Base-by-base conservation (phyloP, 2,797 vertebrate species). In the Tolypeutes matacus region DNA sequence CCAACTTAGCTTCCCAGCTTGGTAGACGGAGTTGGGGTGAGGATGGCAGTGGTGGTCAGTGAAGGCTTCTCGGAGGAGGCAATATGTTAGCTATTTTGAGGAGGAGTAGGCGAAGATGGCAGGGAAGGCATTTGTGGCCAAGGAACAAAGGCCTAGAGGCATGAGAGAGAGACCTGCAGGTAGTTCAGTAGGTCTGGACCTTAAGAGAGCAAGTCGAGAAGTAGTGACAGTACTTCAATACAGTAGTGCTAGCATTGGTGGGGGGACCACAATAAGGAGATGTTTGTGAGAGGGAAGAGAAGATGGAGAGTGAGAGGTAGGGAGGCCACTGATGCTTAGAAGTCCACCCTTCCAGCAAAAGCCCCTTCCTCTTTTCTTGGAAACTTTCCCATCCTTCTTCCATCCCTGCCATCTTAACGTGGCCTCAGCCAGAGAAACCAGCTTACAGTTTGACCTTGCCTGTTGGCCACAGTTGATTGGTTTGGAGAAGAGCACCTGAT, bases 51-150 rank as follows among this genome's bases (percentile, higher is more conserved):
- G 87, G 13, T 18, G 2, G 5, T 77, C 34, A 29, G 78, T 29
- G 64, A 83, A 86, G n/a, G 21, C 20, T 86, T 91, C 89, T 67
- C 39, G n/a, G 89, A 89, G 31, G 36, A 56, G 29, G 67, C 34
- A 67, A 31, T 39, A 18, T 17, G 49, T 60, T 46, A 21, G 46
- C 8, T 72, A 14, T 75, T 89, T 86, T 80, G 49, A 67, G 78
- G 70, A 76, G 67, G 29, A 31, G 20, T 11, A 31, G 31, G 29
- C 72, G 42, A 70, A 49, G 7, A 62, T 2, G 69, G 34, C 36
- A 77, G 73, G 85, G 73, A 77, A 73, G 23, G 42, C 42, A 29
- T 36, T 89, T 83, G n/a, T 29, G 29, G 29, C n/a, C 58, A 27
- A 10, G 12, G 78, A 31, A 42, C 39, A 25, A 86, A 86, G 49